phyloP scores from a whole-genome alignment of 2,113 vertebrate species.

The Xerus inauris region DNA sequence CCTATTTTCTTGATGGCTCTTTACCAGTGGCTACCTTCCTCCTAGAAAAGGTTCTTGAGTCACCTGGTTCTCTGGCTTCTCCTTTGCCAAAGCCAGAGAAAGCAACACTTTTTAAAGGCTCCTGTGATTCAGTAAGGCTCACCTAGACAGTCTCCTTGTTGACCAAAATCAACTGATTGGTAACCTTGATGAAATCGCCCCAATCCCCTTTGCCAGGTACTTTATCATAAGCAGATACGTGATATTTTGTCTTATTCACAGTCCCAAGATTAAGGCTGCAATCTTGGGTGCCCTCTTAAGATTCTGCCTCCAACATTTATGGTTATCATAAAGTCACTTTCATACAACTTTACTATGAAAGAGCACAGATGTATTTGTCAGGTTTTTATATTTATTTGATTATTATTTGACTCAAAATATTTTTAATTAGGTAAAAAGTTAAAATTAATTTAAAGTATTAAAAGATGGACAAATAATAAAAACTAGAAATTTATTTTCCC shows the following conservation, averaged over 20 bases:
- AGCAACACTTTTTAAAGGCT: background rate
- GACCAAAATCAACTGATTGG: background rate
- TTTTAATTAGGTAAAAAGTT: conserved; percentile 1
- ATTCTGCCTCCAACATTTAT: too few species aligned
- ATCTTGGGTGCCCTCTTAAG: background rate
- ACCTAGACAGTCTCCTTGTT: background rate
- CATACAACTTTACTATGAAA: background rate
- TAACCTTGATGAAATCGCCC: background rate
- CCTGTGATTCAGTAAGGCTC: background rate
- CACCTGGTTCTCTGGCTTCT: background rate
- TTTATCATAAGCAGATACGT: background rate
- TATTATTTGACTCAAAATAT: background rate
- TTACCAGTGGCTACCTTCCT: background rate
- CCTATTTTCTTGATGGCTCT: background rate
- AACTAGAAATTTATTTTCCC: background rate
- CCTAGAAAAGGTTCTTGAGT: background rate
- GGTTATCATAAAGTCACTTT: background rate
- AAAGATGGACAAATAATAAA: background rate
- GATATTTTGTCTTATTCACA: background rate
- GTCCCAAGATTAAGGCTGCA: background rate
- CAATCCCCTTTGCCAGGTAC: background rate
- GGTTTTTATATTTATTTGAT: background rate
- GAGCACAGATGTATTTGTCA: background rate
- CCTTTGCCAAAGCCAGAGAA: background rate
- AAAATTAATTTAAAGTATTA: background rate